Conservation (phyloP, 35 echinoderm and acorn worm genomes). For the Heliocidaris tuberculata region DNA sequence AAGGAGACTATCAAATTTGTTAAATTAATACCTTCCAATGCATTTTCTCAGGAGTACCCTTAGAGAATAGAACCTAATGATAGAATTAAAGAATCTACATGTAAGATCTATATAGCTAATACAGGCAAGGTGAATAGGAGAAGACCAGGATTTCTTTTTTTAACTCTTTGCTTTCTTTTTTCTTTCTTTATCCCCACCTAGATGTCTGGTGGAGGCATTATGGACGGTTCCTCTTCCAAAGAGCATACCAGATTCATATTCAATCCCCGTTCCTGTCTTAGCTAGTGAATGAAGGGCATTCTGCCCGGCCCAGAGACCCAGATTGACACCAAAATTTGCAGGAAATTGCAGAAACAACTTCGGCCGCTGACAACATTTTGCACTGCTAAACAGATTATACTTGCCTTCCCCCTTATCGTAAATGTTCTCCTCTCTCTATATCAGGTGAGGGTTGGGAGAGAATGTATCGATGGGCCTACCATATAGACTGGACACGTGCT, state of each 20-base stretch:
- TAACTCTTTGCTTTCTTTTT: neutral
- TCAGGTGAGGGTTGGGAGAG: neutral
- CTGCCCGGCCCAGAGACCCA: neutral
- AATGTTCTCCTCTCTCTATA: neutral
- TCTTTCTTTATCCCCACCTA: neutral
- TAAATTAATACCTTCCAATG: neutral
- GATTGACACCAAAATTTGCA: constrained; percentile 34
- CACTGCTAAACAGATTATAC: constrained; percentile 4
- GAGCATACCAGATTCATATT: constrained; percentile 40
- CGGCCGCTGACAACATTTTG: constrained; percentile 6
- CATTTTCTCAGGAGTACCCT: neutral
- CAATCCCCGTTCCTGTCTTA: constrained; percentile 1
- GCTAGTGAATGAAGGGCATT: constrained; percentile 13
- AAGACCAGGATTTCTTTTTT: neutral
- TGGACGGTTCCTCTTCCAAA: neutral
- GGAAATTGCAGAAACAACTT: constrained; percentile 34
- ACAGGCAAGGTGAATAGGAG: neutral
- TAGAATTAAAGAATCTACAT: neutral
- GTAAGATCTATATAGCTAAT: neutral
- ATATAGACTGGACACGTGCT: neutral
- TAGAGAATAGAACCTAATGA: neutral
- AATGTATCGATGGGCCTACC: neutral
- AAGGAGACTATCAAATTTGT: neutral
- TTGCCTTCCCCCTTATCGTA: neutral
- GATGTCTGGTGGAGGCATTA: neutral